Base-by-base conservation (phyloP, 2,113 vertebrate species). In the Sebastes fasciatus region DNA sequence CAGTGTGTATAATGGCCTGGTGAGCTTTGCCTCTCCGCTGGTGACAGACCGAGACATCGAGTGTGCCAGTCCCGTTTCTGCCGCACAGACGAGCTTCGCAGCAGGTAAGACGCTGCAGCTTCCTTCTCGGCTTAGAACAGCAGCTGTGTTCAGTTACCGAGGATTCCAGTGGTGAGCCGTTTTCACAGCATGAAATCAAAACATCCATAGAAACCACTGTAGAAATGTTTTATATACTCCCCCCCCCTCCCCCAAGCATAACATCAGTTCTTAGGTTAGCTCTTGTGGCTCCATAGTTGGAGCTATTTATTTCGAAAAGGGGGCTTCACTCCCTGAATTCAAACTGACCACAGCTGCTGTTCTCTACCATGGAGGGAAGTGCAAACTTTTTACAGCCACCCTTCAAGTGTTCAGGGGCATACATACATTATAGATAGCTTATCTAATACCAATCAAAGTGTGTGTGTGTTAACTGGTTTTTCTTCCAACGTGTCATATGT, bases 1-100 rank as follows among this genome's bases (percentile, higher is more conserved):
- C 93, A 99, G 98, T 77, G 96, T 99, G 85, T 99, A 99, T 90
- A 99, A 98, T 87, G 98, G 97, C 83, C 95, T 99, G 91, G 98
- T 99, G 92, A 96, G 97, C 66, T 99, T 99, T 87, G 98, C 98
- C 74, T 99, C 98, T 83, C 98, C 98, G 1, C 96, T 99, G 89
- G 97, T 99, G 93, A 99, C 98, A 0, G 97, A 99, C 93, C 94
- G 96, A 94, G 93, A 97, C 58, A 93, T 95, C 34, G 98, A 98
- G 68, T 98, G 98, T 92, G 94, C 95, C 12, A 99, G 98, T 91
- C 98, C 98, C 76, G 96, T 97, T 66, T 95, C 96, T 82, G 72
- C 86, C 78, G 94, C 84, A 54, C 97, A 99, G 90, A 97, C 97
- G 11, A 98, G 96, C 78, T 99, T 99, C 86, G 98, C 98, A 88